Evolutionary conservation across 1,140 invertebrate species (phyloP), one percentile per base, ranked within the genome.

Genomic region (Diorhabda carinulata): DNA sequence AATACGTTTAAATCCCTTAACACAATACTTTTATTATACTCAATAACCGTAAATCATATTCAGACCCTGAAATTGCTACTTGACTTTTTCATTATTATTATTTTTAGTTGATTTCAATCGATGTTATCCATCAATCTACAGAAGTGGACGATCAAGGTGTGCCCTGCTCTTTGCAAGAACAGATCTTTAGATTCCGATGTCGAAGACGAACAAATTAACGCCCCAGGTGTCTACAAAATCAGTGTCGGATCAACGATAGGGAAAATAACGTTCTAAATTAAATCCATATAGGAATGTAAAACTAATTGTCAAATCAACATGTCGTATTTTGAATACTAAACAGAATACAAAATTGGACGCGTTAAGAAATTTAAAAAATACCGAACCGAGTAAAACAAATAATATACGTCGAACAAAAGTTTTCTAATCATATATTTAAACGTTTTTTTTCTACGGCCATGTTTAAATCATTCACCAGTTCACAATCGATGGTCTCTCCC

Each of bases 21-120:
- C 47, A 52, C n/a, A 52, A 52, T 52, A 52, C 47, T 52, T 52
- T 25, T 25, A 25, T 25, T 25, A 52, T 6, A 6, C 47, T 8
- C 47, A 52, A 52, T 52, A n/a, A 52, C 47, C n/a, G 47, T 52
- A 52, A 52, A 52, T 52, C n/a, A 52, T 52, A 52, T 52, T 52
- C 47, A 52, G 6, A 52, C n/a, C n/a, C 47, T 52, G 47, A 52
- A 52, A 52, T 52, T 52, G 47, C 47, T 52, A 52, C 47, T 52
- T 52, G 6, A 52, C 47, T 52, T 52, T 52, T 52, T 52, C n/a
- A 52, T 52, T 52, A 52, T 52, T 52, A 52, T 52, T 52, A 52
- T 52, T 52, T 52, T 52, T n/a, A 52, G 47, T 8, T 52, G 47
- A 52, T 52, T 52, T 52, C 47, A 52, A 52, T 52, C 47, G 47